A percentile compares a stretch with the other conserved stretches of the same genome.
Evolutionary conservation across 2,888 invertebrate species (phyloP).

Genomic region (Tipula unca): DNA sequence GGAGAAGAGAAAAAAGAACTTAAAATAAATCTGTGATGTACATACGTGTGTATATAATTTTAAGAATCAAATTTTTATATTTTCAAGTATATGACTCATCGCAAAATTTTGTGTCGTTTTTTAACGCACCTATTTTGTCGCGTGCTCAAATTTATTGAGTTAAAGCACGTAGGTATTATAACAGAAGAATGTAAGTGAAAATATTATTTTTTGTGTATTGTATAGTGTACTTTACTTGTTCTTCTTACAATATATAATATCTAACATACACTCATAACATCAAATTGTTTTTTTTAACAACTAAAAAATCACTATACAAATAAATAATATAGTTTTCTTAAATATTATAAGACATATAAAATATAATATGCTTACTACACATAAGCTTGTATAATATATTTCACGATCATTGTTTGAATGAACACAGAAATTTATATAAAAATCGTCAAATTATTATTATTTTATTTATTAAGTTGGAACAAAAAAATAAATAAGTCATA

Average conservation of each 20-base stretch:
- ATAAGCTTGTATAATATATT: background rate
- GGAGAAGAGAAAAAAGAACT: background rate
- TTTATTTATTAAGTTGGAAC: background rate
- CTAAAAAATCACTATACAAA: background rate
- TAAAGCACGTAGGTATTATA: slow-evolving; percentile 18
- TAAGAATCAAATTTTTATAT: background rate
- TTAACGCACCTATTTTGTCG: slow-evolving; percentile 21
- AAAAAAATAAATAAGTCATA: background rate
- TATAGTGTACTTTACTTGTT: background rate
- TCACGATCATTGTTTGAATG: background rate
- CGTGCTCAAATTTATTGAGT: slow-evolving; percentile 18
- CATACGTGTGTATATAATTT: background rate
- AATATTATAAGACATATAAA: background rate
- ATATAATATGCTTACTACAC: background rate
- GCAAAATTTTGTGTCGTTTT: slow-evolving; percentile 15
- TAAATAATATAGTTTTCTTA: background rate
- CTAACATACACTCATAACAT: background rate
- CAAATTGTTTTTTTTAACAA: background rate
- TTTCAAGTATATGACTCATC: slow-evolving; percentile 16
- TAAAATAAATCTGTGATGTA: background rate
- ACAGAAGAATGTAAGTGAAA: slow-evolving; percentile 14
- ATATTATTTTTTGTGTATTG: background rate
- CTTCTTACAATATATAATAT: background rate
- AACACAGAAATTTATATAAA: background rate
- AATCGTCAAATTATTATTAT: background rate